Conservation (phyloP, 2,113 vertebrate species). For the Psettodes erumei region DNA sequence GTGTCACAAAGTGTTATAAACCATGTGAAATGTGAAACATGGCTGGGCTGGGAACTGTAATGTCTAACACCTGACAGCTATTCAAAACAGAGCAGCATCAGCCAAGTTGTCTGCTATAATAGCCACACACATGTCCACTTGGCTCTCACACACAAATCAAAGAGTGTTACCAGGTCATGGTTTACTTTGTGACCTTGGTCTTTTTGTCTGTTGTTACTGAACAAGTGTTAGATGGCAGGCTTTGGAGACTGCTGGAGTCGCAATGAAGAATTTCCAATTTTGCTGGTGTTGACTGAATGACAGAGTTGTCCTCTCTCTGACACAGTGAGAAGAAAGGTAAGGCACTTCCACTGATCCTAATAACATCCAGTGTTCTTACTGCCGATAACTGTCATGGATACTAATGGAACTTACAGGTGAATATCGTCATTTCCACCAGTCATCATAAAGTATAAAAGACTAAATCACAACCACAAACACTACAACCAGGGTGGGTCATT, state of each 20-base stretch:
- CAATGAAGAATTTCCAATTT: slow-evolving; percentile 70
- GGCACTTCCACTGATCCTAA: slow-evolving; percentile 7
- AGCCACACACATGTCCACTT: slow-evolving; percentile 19
- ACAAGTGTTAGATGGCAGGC: slow-evolving; percentile 46
- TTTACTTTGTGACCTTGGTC: slow-evolving; percentile 34
- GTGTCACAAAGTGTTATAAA: slow-evolving; percentile 52
- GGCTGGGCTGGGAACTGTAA: slow-evolving; percentile 24
- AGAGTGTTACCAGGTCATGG: neutral
- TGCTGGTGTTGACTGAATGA: slow-evolving; percentile 62
- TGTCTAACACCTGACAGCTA: slow-evolving; percentile 59
- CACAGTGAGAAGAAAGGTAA: neutral
- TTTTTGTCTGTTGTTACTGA: slow-evolving; percentile 38
- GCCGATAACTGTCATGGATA: neutral
- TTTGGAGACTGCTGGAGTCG: slow-evolving; percentile 4
- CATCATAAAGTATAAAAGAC: slow-evolving; percentile 24
- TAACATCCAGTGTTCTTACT: slow-evolving; percentile 9
- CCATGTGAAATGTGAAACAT: slow-evolving; percentile 32
- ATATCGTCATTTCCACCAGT: slow-evolving; percentile 22
- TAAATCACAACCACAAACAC: slow-evolving; percentile 25
- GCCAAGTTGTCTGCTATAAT: slow-evolving; percentile 11
- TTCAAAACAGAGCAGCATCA: slow-evolving; percentile 40
- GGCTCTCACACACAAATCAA: slow-evolving; percentile 38
- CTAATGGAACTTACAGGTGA: slow-evolving; percentile 12
- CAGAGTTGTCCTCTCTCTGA: slow-evolving; percentile 29
- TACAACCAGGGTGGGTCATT: slow-evolving; percentile 11